A percentile compares a stretch with the other conserved stretches of the same genome.
Conservation (phyloP, 2,113 vertebrate species). For the Rhineura floridana region DNA sequence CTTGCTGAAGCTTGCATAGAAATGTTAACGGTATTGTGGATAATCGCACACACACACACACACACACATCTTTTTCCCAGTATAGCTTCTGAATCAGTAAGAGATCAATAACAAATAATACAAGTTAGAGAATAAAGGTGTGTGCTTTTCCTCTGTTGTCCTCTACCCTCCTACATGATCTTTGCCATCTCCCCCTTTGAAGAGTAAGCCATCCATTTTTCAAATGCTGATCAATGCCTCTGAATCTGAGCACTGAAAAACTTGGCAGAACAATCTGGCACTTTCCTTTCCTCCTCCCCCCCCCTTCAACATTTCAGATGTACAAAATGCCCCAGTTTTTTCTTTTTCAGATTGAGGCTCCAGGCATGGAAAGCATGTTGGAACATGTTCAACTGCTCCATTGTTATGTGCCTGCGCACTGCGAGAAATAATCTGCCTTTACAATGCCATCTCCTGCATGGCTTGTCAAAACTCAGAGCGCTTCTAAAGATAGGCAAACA, state of each 20-base stretch:
- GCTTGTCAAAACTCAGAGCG: conserved; percentile 44
- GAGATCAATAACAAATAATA: neutral
- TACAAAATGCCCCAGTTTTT: conserved; percentile 67
- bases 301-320: conserved; percentile 46
- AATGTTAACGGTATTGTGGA: neutral
- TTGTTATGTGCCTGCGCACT: conserved; percentile 33
- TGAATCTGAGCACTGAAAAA: neutral
- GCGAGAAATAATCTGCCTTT: conserved; percentile 61
- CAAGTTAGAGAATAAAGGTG: neutral
- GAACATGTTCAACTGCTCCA: conserved; percentile 68
- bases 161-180: conserved; percentile 17
- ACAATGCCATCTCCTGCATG: conserved; percentile 41
- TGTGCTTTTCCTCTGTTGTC: neutral
- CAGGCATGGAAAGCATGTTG: conserved; percentile 66
- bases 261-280: conserved; percentile 5
- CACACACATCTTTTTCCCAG: neutral
- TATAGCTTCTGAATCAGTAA: neutral
- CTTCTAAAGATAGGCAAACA: conserved; percentile 52
- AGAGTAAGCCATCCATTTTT: conserved; percentile 44
- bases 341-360: conserved; percentile 65
- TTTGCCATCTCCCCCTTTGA: conserved; percentile 50
- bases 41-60: neutral
- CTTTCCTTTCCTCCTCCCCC: conserved; percentile 17
- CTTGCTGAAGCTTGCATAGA: neutral
- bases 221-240: conserved; percentile 57